These are phyloP conservation scores for Limenitis camilla DNA, from an alignment of 2,888 invertebrate genomes.

Conservation along the genomic window DNA sequence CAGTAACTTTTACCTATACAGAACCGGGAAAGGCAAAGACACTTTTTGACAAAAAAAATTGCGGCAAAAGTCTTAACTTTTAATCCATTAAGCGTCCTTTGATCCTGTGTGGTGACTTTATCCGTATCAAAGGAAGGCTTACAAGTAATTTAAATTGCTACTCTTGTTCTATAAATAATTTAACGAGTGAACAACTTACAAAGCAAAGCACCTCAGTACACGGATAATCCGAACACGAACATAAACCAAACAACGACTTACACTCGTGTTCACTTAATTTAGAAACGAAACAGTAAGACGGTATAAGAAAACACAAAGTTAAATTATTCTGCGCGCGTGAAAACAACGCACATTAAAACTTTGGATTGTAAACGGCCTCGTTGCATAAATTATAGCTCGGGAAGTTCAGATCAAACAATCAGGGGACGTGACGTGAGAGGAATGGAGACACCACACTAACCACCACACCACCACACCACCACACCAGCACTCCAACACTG, in stretches of 20 bases:
- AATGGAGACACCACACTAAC: constrained; percentile 13
- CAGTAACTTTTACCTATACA: too few species aligned
- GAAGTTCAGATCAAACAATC: constrained; percentile 27
- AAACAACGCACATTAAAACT: constrained; percentile 35
- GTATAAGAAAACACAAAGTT: constrained; percentile 18
- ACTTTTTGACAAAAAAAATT: too few species aligned
- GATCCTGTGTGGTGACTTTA: too few species aligned
- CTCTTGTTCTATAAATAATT: too few species aligned
- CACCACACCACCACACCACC: too few species aligned
- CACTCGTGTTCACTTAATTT: constrained; percentile 8
- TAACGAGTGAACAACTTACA: too few species aligned
- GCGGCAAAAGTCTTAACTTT: too few species aligned
- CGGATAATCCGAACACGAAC: constrained; percentile 1
- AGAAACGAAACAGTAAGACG: constrained; percentile 2
- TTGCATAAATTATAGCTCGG: constrained; percentile 34
- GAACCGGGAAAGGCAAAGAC: too few species aligned
- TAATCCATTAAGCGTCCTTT: too few species aligned
- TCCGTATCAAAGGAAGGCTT: too few species aligned
- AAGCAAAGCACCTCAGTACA: neutral
- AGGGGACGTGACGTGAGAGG: constrained; percentile 20
- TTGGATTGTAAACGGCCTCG: constrained; percentile 32
- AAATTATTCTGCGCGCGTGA: constrained; percentile 30
- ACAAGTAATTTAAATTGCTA: too few species aligned
- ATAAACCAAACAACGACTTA: constrained; percentile 1
- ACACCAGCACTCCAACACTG: too few species aligned